Evolutionary conservation across 2,113 vertebrate genomes (phyloP).

Genomic region (Pseudolaguvia tuberculata): DNA sequence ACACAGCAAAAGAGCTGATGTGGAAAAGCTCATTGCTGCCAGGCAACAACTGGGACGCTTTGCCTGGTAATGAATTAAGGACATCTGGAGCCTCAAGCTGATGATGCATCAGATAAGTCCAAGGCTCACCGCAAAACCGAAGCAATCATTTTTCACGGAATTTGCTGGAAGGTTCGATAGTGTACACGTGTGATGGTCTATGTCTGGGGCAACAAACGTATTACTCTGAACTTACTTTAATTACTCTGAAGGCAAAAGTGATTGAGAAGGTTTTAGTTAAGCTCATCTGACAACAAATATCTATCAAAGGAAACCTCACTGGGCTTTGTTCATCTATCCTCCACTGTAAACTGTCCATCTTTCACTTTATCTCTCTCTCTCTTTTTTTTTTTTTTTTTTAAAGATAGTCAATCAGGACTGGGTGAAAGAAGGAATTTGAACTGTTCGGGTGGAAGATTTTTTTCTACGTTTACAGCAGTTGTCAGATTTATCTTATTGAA

Average conservation of each 20-base stretch:
- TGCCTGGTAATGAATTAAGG: slow-evolving; percentile 44
- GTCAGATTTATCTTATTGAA: too few relatives aligned
- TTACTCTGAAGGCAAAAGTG: slow-evolving; percentile 29
- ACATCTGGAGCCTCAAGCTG: slow-evolving; percentile 43
- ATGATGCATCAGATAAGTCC: slow-evolving; percentile 44
- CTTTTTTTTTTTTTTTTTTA: slow-evolving; percentile 20
- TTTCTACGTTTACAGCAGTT: neutral
- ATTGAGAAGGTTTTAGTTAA: slow-evolving; percentile 44
- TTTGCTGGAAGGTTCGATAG: slow-evolving; percentile 39
- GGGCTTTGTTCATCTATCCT: neutral
- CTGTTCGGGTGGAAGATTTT: slow-evolving; percentile 20
- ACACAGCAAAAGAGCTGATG: slow-evolving; percentile 38
- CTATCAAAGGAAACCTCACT: slow-evolving; percentile 26
- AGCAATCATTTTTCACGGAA: slow-evolving; percentile 45
- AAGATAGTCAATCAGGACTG: slow-evolving; percentile 24
- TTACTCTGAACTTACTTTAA: too few relatives aligned
- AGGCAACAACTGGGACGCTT: slow-evolving; percentile 39
- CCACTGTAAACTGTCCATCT: neutral
- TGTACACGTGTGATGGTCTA: slow-evolving; percentile 40
- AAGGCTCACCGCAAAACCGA: slow-evolving; percentile 29
- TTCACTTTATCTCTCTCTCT: slow-evolving; percentile 23
- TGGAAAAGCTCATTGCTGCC: slow-evolving; percentile 42
- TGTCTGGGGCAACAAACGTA: slow-evolving; percentile 12
- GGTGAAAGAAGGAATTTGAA: slow-evolving; percentile 25
- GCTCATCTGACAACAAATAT: slow-evolving; percentile 31